Conservation (phyloP, 1,140 invertebrate species). For the Pectinophora gossypiella region DNA sequence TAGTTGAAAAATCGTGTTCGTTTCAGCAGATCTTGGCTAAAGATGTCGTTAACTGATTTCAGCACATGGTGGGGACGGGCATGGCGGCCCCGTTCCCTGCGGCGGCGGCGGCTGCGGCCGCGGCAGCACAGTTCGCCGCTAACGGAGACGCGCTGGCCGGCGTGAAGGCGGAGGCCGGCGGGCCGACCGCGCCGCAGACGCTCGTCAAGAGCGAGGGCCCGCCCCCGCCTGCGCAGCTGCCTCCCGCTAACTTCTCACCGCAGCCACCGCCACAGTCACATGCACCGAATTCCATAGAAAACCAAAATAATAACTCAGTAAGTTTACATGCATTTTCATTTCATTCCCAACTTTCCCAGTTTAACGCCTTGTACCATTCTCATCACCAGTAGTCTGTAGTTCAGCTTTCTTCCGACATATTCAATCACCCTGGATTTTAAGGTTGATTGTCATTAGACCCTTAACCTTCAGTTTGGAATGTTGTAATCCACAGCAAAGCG, state of each 20-base stretch:
- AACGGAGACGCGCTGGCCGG: constrained; percentile 80
- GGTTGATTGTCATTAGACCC: too few relatives aligned
- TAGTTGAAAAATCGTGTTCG: too few relatives aligned
- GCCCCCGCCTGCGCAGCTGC: constrained; percentile 64
- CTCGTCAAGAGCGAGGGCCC: constrained; percentile 66
- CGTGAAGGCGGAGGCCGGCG: constrained; percentile 75
- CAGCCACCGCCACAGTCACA: constrained; percentile 58
- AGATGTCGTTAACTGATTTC: constrained; percentile 60
- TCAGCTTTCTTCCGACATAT: too few relatives aligned
- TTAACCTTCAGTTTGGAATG: too few relatives aligned
- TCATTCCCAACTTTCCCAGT: too few relatives aligned
- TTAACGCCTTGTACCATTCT: too few relatives aligned
- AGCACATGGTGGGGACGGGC: constrained; percentile 97
- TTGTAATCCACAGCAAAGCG: constrained; percentile 65
- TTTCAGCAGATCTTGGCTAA: not conserved
- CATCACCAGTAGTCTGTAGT: too few relatives aligned
- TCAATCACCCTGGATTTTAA: too few relatives aligned
- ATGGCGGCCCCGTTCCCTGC: constrained; percentile 88
- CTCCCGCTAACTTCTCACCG: constrained; percentile 67
- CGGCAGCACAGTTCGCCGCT: constrained; percentile 78
- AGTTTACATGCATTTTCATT: constrained; percentile 27
- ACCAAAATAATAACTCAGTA: constrained; percentile 73
- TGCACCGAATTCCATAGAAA: constrained; percentile 66
- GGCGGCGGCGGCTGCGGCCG: constrained; percentile 86
- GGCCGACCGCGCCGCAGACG: constrained; percentile 60